Percentiles rank a stretch among this genome's conserved stretches.
Evolutionary conservation across 2,113 vertebrate genomes (phyloP).

Genomic region (Poeciliopsis retropinna): DNA sequence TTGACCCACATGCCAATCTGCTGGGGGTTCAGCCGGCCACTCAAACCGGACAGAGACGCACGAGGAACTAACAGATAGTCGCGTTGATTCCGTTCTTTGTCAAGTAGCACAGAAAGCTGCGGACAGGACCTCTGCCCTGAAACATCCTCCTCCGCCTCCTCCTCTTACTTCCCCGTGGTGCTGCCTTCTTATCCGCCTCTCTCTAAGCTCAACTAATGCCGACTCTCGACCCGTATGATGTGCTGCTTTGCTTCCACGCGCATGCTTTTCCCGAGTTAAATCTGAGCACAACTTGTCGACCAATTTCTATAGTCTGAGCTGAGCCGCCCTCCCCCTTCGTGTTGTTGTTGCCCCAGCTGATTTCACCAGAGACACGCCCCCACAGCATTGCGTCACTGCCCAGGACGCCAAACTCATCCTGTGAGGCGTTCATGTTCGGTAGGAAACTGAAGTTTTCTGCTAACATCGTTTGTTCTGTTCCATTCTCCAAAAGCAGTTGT

Average conservation of each 20-base stretch:
- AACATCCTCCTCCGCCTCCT: slow-evolving; percentile 55
- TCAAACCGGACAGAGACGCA: slow-evolving; percentile 64
- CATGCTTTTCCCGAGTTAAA: slow-evolving; percentile 3
- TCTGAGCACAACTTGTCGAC: slow-evolving; percentile 32
- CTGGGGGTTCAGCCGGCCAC: slow-evolving; percentile 63
- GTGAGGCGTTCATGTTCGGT: slow-evolving; percentile 47
- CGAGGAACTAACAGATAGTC: slow-evolving; percentile 10
- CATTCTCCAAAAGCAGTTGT: too few species aligned
- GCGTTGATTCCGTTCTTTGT: slow-evolving; percentile 24
- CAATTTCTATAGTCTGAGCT: slow-evolving; percentile 25
- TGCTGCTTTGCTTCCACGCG: background rate
- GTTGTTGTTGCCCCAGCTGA: slow-evolving; percentile 82
- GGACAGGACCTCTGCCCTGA: slow-evolving; percentile 50
- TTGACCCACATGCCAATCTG: slow-evolving; percentile 83
- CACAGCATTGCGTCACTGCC: slow-evolving; percentile 66
- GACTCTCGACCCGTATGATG: slow-evolving; percentile 3
- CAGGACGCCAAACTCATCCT: slow-evolving; percentile 28
- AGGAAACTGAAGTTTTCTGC: background rate
- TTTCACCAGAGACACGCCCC: slow-evolving; percentile 72
- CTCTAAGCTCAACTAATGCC: slow-evolving; percentile 22
- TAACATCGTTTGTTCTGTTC: background rate
- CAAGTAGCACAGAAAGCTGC: slow-evolving; percentile 32
- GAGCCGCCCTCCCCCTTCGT: slow-evolving; percentile 58
- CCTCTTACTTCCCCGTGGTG: slow-evolving; percentile 28
- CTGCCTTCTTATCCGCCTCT: slow-evolving; percentile 19